Conservation (phyloP, 2,888 invertebrate species). For the Xylota segnis region DNA sequence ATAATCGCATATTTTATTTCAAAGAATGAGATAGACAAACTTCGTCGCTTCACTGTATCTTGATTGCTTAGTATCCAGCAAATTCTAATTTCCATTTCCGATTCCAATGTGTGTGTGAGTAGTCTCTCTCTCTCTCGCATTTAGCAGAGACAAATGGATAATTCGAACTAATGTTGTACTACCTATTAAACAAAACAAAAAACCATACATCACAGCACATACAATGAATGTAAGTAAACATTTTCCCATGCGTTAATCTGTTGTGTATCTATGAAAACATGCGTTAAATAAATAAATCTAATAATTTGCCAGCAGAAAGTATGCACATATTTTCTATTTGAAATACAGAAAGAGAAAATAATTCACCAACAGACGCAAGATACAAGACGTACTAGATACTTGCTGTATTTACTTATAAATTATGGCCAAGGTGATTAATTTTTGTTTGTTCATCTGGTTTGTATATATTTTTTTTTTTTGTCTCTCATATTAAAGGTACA, state of each 20-base stretch:
- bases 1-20: too few relatives aligned
- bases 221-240: slow-evolving; percentile 17
- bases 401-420: slow-evolving; percentile 21
- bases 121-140: background rate
- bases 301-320: slow-evolving; percentile 1
- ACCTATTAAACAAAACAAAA: background rate
- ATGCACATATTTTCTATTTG: slow-evolving; percentile 2
- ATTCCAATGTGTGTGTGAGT: background rate
- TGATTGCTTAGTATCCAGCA: background rate
- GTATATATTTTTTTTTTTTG: slow-evolving; percentile 14
- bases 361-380: background rate
- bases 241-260: slow-evolving; percentile 9
- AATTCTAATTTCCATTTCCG: slow-evolving; percentile 40
- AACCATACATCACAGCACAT: background rate
- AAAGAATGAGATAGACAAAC: background rate
- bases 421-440: slow-evolving; percentile 27
- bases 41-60: slow-evolving; percentile 9
- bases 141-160: slow-evolving; percentile 13
- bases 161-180: background rate
- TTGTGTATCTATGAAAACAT: slow-evolving; percentile 1
- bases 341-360: background rate
- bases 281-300: slow-evolving; percentile 10
- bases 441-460: slow-evolving; percentile 30
- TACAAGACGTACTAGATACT: background rate
- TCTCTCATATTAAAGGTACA: background rate